Base-by-base conservation (phyloP, 2,888 invertebrate genomes). In the Leucozona laternaria region DNA sequence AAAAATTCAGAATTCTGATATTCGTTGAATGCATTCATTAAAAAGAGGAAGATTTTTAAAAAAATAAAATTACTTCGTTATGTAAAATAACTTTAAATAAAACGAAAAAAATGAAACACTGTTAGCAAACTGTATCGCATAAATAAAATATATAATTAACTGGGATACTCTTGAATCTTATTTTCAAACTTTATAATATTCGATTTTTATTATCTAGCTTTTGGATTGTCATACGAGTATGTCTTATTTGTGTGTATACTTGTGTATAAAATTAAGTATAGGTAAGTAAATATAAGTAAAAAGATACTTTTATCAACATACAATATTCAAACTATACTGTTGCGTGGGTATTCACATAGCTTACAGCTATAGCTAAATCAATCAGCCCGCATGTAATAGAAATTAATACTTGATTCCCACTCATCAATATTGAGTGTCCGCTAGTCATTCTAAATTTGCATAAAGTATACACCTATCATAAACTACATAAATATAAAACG, bases 361-460 rank as follows among this genome's bases (percentile, higher is more conserved):
- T 15, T n/a, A 45, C 31, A 17, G 28, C 17, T 34, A 5, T 28
- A 11, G 15, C 13, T 10, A 31, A 64, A 48, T 25, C 25, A 34
- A 34, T 50, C 48, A 50, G 8, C 50, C 50, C 50, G 66, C 66
- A 66, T 48, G 4, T 34, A 50, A 50, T 34, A n/a, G 15, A 66
- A 50, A 22, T 20, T 20, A 50, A 34, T 55, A 17, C 34, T 25
- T 1, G 20, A 64, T 45, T 76, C 76, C 76, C 66, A 76, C 66
- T 43, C 25, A 57, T 43, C 25, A 57, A 55, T 53, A 13, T 62
- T 34, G 22, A 60, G 34, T 8, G 31, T 50, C 64, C 64, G 57
- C 79, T 79, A 40, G 66, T 68, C 20, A 28, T 50, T 40, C 66
- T 34, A 13, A 48, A 68, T 81, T 77, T 64, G 64, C 64, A 77